These are phyloP conservation scores for Gallinago media DNA, from an alignment of 2,113 vertebrate genomes.

Conservation along the genomic window DNA sequence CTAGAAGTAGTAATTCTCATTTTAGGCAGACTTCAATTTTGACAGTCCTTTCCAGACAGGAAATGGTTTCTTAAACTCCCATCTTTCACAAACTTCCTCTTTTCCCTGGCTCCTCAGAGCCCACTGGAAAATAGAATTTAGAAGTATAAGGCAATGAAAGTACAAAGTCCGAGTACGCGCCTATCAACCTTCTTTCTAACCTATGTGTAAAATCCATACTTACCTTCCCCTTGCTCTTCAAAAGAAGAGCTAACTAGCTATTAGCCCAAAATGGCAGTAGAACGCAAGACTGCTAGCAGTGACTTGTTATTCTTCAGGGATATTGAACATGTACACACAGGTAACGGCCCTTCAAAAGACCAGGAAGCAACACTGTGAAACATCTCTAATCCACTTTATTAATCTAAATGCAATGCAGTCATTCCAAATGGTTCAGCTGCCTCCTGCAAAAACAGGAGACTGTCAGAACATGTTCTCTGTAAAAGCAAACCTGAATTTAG, in stretches of 20 bases:
- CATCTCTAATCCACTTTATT: neutral
- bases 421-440: neutral
- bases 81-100: neutral
- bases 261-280: neutral
- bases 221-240: neutral
- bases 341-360: neutral
- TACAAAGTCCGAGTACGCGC: neutral
- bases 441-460: neutral
- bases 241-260: neutral
- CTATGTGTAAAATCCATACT: neutral
- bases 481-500: neutral
- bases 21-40: neutral
- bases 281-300: neutral
- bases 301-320: slow-evolving; percentile 18
- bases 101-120: neutral
- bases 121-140: neutral
- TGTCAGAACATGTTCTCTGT: neutral
- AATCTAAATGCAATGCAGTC: neutral
- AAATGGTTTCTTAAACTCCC: neutral
- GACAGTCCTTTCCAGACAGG: neutral
- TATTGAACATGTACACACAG: neutral
- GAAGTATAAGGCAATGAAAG: neutral
- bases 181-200: neutral
- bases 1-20: neutral
- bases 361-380: neutral